A percentile compares a stretch with the other conserved stretches of the same genome.
These are phyloP conservation scores for Cecropterus lyciades DNA, from an alignment of 1,140 invertebrate species.

Conservation along the genomic window DNA sequence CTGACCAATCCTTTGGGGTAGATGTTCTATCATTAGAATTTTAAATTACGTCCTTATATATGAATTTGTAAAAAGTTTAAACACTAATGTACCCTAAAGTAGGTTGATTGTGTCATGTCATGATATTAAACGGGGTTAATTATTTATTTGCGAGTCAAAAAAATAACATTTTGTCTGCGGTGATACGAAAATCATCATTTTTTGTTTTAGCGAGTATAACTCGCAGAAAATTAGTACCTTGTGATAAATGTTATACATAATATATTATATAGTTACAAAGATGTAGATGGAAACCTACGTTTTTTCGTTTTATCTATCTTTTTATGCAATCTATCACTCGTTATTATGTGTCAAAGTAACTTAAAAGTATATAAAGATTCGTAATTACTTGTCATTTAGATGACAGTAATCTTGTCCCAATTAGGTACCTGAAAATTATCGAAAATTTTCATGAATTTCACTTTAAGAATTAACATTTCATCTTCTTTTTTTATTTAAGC, in stretches of 20 bases:
- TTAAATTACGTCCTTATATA: conserved; percentile 20
- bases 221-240: conserved; percentile 56
- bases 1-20: conserved; percentile 15
- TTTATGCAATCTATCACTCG: conserved; percentile 44
- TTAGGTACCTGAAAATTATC: conserved; percentile 77
- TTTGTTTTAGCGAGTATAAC: conserved; percentile 49
- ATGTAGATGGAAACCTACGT: conserved; percentile 20
- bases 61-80: conserved; percentile 30
- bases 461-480: conserved; percentile 45
- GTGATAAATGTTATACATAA: conserved; percentile 57
- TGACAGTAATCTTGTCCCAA: conserved; percentile 59
- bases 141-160: conserved; percentile 38
- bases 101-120: conserved; percentile 18
- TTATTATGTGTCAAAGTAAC: conserved; percentile 51
- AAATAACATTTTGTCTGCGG: conserved; percentile 5
- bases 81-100: conserved; percentile 7
- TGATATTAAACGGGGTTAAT: conserved; percentile 16
- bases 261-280: conserved; percentile 34
- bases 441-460: conserved; percentile 58
- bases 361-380: conserved; percentile 35
- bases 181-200: conserved; percentile 15
- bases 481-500: conserved; percentile 57
- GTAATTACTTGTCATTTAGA: conserved; percentile 37
- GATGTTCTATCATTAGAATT: conserved; percentile 19
- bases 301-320: conserved; percentile 38